These are phyloP conservation scores for Avahi laniger DNA, from an alignment of 2,797 vertebrate species.

Conservation along the genomic window DNA sequence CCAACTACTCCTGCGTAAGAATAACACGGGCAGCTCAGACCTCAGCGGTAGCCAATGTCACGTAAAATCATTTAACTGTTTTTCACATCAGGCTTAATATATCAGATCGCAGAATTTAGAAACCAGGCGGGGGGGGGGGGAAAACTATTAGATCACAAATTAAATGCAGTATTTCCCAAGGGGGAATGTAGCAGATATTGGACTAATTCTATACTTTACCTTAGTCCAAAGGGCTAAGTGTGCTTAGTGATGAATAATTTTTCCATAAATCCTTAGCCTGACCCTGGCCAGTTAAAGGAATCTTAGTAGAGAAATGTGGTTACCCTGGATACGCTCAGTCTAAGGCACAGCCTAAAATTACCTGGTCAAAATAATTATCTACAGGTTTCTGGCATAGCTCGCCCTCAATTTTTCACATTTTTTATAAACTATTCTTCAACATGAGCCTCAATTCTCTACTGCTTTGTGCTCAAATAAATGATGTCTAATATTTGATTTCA, in stretches of 20 bases:
- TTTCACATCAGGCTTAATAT: background rate
- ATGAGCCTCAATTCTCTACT: background rate
- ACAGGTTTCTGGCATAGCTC: background rate
- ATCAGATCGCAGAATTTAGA: constrained; percentile 33
- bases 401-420: background rate
- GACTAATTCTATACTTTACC: constrained; percentile 6
- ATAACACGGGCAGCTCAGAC: background rate
- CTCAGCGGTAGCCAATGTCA: background rate
- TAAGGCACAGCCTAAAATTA: background rate
- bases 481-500: background rate
- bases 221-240: background rate
- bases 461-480: background rate
- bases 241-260: background rate
- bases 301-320: background rate
- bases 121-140: background rate
- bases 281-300: background rate
- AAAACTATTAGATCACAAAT: background rate
- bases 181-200: background rate
- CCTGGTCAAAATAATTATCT: background rate
- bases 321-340: background rate
- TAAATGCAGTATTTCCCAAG: background rate
- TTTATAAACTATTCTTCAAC: background rate
- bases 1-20: no score
- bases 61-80: background rate
- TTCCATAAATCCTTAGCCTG: background rate